phyloP scores from a whole-genome alignment of 2,797 vertebrate genomes.

The Hemibagrus guttatus region DNA sequence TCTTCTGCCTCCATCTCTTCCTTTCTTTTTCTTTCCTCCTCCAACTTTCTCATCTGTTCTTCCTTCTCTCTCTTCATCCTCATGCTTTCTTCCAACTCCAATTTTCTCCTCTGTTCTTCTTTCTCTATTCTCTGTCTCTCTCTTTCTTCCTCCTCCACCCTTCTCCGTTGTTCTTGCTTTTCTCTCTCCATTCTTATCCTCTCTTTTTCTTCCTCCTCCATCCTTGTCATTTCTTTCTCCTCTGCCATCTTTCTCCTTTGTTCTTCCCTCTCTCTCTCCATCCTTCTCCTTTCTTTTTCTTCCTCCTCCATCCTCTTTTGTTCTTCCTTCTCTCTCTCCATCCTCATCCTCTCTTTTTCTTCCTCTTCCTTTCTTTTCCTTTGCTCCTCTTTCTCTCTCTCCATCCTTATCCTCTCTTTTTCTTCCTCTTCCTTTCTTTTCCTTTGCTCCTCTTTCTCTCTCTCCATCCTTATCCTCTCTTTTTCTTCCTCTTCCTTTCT shows the following conservation, averaged over 20 bases:
- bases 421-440: conserved; percentile 20
- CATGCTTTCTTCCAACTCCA: background rate
- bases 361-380: conserved; percentile 5
- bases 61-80: conserved; percentile 53
- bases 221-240: background rate
- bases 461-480: background rate
- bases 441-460: background rate
- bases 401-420: conserved; percentile 58
- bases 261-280: conserved; percentile 1
- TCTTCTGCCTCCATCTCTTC: conserved; percentile 4
- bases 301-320: background rate
- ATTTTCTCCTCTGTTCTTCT: background rate
- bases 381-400: conserved; percentile 34
- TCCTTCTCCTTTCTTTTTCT: conserved; percentile 56
- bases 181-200: background rate
- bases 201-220: background rate
- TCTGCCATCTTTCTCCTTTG: background rate
- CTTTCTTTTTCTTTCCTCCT: conserved; percentile 25
- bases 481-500: conserved; percentile 6
- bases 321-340: conserved; percentile 57
- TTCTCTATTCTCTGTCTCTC: conserved; percentile 9
- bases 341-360: background rate
- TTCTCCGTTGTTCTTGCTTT: conserved; percentile 14
- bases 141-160: background rate
- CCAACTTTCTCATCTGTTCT: conserved; percentile 58